Evolutionary conservation across 2,113 vertebrate species (phyloP).

Genomic region (Chaenocephalus aceratus): DNA sequence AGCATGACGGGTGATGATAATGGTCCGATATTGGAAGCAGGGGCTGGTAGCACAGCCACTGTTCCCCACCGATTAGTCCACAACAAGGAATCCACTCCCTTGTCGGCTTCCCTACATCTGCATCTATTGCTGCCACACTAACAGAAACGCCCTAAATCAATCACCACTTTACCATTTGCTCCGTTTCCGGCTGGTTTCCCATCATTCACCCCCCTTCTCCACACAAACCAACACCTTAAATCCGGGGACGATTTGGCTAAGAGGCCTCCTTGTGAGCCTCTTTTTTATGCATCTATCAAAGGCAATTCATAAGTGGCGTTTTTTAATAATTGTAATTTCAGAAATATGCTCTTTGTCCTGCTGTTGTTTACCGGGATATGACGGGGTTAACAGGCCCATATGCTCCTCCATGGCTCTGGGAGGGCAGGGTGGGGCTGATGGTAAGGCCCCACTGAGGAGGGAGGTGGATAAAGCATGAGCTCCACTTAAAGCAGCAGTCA

Average conservation of each 20-base stretch:
- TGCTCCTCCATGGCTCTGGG: constrained; percentile 8
- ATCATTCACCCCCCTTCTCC: not conserved
- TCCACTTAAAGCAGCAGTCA: constrained; percentile 21
- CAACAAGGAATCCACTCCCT: constrained; percentile 81
- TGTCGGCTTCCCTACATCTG: constrained; percentile 4
- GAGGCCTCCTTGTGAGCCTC: constrained; percentile 18
- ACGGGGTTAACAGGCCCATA: constrained; percentile 47
- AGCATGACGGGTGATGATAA: not conserved
- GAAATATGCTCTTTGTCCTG: not conserved
- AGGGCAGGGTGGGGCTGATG: constrained; percentile 73
- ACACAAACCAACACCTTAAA: constrained; percentile 34
- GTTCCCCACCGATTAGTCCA: constrained; percentile 68
- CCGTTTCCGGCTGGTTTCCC: not conserved
- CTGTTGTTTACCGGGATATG: constrained; percentile 13
- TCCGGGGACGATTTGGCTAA: fast-evolving
- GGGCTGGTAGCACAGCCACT: constrained; percentile 31
- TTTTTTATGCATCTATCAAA: not conserved
- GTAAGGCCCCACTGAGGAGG: constrained; percentile 45
- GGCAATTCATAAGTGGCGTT: not conserved
- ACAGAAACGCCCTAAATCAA: not conserved
- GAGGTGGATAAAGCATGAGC: constrained; percentile 30
- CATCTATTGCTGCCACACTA: not conserved
- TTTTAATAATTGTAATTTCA: not conserved
- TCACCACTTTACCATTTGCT: not conserved
- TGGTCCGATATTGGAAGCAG: constrained; percentile 69